These are phyloP conservation scores for Alentia gelatinosa DNA, from an alignment of 2,888 invertebrate species.

Conservation along the genomic window DNA sequence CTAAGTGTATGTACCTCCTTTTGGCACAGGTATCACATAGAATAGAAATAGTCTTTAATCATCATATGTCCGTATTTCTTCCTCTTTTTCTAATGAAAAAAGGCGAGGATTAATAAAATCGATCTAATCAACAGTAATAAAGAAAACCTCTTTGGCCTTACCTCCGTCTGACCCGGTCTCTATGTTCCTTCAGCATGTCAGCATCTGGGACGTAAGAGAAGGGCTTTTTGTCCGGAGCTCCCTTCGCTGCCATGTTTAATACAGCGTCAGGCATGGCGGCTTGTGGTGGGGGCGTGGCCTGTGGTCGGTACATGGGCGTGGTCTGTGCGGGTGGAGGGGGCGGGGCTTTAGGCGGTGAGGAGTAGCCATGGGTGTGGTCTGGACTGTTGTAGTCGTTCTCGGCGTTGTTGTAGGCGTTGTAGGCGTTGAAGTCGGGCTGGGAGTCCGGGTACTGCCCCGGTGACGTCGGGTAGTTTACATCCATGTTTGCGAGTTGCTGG, in stretches of 20 bases:
- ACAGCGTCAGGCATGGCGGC: conserved; percentile 66
- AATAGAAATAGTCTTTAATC: no score
- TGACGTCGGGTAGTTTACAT: neutral
- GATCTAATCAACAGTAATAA: no score
- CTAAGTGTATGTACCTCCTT: no score
- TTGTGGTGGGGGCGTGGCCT: conserved; percentile 34
- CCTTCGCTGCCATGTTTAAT: conserved; percentile 67
- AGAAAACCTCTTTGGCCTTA: no score
- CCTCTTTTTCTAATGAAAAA: no score
- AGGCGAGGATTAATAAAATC: no score
- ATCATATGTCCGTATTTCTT: no score
- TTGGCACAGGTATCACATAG: no score
- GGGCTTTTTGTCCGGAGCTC: conserved; percentile 65
- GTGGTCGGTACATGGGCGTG: neutral
- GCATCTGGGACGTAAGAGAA: conserved; percentile 66
- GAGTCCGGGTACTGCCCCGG: neutral
- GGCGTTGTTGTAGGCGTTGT: conserved; percentile 39
- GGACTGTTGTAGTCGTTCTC: neutral
- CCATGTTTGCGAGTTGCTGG: conserved; percentile 55
- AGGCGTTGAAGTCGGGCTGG: neutral
- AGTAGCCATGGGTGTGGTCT: neutral
- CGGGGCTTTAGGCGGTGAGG: conserved; percentile 39
- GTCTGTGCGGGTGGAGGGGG: conserved; percentile 44
- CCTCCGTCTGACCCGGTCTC: conserved; percentile 66
- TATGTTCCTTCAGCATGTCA: conserved; percentile 64